A percentile compares a stretch with the other conserved stretches of the same genome.
These are phyloP conservation scores for Callipepla californica DNA, from an alignment of 2,113 vertebrate species.

Conservation along the genomic window DNA sequence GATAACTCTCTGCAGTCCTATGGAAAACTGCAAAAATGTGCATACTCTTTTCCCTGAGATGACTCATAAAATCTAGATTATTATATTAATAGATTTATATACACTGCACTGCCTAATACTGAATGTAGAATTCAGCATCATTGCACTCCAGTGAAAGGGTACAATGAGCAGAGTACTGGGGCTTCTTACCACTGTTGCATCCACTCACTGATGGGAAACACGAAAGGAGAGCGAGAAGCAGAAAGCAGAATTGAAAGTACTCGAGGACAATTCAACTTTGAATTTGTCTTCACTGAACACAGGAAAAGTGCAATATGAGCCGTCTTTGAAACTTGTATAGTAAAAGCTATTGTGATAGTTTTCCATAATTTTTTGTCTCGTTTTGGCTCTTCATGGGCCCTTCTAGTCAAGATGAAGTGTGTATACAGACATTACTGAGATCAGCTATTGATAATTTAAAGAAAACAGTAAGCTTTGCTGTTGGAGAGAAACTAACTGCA, in stretches of 20 bases:
- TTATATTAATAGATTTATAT: slow-evolving; percentile 25
- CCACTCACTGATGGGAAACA: neutral
- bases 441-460: neutral
- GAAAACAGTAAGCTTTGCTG: slow-evolving; percentile 1
- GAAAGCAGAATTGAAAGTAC: slow-evolving; percentile 28
- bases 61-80: neutral
- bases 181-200: neutral
- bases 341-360: neutral
- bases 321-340: neutral
- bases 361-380: neutral
- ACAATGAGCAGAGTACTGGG: neutral
- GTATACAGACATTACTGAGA: neutral
- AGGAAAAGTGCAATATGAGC: slow-evolving; percentile 19
- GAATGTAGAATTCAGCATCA: neutral
- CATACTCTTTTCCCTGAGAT: neutral
- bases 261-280: slow-evolving; percentile 25
- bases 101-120: neutral
- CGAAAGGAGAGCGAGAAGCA: neutral
- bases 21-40: neutral
- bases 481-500: neutral
- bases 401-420: neutral
- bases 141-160: neutral
- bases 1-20: neutral
- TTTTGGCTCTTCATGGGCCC: neutral
- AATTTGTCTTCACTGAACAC: neutral